phyloP scores from a whole-genome alignment of 2,888 invertebrate species.

The Coleophora flavipennella region DNA sequence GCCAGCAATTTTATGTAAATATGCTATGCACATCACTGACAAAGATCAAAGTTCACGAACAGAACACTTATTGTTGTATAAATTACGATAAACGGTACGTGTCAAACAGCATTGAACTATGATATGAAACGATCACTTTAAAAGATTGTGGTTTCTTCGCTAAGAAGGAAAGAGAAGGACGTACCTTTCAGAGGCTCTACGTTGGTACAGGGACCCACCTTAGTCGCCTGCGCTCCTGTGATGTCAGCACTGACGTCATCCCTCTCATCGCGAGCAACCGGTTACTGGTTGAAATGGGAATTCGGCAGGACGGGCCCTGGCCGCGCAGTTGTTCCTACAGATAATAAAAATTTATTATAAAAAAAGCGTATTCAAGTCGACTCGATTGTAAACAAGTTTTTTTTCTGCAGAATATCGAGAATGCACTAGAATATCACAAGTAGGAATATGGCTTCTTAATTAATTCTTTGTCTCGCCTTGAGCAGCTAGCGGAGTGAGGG shows the following conservation, averaged over 20 bases:
- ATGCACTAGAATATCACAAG: too few relatives aligned
- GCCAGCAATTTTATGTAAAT: neutral
- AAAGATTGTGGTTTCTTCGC: neutral
- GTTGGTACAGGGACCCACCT: constrained; percentile 30
- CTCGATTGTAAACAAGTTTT: too few relatives aligned
- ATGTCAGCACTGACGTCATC: constrained; percentile 44
- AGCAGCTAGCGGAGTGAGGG: too few relatives aligned
- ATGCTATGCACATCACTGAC: too few relatives aligned
- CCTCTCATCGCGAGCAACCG: constrained; percentile 53
- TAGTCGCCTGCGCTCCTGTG: constrained; percentile 50
- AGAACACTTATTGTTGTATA: neutral
- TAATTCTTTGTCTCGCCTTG: too few relatives aligned
- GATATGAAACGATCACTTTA: too few relatives aligned
- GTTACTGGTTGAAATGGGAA: constrained; percentile 52
- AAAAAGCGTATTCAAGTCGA: too few relatives aligned
- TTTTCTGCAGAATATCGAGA: too few relatives aligned
- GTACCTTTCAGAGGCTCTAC: neutral
- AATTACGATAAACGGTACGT: neutral
- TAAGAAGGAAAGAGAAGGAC: neutral
- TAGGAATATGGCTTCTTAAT: too few relatives aligned
- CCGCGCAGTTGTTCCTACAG: constrained; percentile 47
- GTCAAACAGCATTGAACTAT: too few relatives aligned
- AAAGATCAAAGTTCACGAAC: neutral
- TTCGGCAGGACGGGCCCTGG: constrained; percentile 29
- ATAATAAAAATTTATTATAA: too few relatives aligned